Base-by-base conservation (phyloP, 1,140 invertebrate genomes). In the Drosophila grimshawi region DNA sequence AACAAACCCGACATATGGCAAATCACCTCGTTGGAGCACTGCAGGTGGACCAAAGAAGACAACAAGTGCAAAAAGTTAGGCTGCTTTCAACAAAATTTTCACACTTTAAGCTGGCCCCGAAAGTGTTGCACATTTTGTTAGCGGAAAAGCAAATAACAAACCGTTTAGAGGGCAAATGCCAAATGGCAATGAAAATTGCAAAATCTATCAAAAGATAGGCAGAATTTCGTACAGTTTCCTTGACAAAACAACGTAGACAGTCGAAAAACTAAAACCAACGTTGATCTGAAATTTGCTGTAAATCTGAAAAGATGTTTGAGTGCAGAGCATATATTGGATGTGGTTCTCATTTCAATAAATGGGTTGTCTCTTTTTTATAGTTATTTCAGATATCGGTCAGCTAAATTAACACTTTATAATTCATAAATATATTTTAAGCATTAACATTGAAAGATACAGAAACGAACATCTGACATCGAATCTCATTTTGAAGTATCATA, bases 231-330 rank as follows among this genome's bases (percentile, higher is more conserved):
- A 30, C 10, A 32, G 7, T 51, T 51, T 10, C 2, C 49, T n/a
- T 11, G 29, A 29, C 33, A n/a, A 48, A 45, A 52, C 72, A 72
- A 80, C 78, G 66, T 32, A 29, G 73, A 45, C 6, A 8, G 27
- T 11, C 4, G 33, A 37, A 37, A 30, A 53, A 37, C 2, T 63
- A 48, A 37, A 66, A 68, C 74, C 82, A 53, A 81, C 81, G 81
- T n/a, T 61, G 77, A 63, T 37, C 52, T 66, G 62, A 60, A 78
- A 64, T 49, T 37, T 43, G 60, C 67, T 85, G 78, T n/a, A 71
- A 81, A 27, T 10, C 63, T 75, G 60, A 2, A 69, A 69, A 48
- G 19, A 49, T 41, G 35, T 32, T 86, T 70, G 56, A 85, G 81
- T 62, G 55, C 78, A 81, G 35, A 33, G 74, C 81, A 75, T 75